A percentile compares a stretch with the other conserved stretches of the same genome.
Conservation (phyloP, 2,797 vertebrate species). For the Sebastes oblongus region DNA sequence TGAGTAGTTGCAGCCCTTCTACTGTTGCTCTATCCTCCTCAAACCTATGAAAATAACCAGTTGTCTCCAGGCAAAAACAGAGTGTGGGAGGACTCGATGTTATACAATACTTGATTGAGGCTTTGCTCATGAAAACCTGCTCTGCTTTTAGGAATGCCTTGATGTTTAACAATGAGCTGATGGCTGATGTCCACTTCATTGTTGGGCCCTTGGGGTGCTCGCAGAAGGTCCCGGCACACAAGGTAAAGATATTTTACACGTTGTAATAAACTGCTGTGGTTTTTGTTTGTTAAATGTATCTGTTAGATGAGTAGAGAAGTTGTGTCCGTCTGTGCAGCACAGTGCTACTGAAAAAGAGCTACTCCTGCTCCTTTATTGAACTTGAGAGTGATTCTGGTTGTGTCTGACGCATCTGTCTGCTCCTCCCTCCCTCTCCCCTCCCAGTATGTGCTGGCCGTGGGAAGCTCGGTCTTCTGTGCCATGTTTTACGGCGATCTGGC, state of each 20-base stretch:
- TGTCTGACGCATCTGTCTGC: slow-evolving; percentile 43
- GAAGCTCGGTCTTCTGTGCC: slow-evolving; percentile 98
- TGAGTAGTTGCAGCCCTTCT: background rate
- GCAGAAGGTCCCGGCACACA: slow-evolving; percentile 94
- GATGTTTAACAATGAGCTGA: slow-evolving; percentile 99
- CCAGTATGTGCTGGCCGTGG: slow-evolving; percentile 97
- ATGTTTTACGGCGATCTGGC: slow-evolving; percentile 99
- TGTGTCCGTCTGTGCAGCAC: background rate
- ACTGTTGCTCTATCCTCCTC: background rate
- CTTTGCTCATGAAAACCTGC: slow-evolving; percentile 24
- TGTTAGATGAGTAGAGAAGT: background rate
- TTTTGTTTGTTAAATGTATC: background rate
- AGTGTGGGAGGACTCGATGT: slow-evolving; percentile 54
- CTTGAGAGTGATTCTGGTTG: slow-evolving; percentile 22
- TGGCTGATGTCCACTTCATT: slow-evolving; percentile 98
- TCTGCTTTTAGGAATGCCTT: slow-evolving; percentile 89
- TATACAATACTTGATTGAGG: slow-evolving; percentile 27
- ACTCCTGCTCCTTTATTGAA: slow-evolving; percentile 18
- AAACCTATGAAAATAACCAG: slow-evolving; percentile 35
- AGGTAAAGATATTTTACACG: slow-evolving; percentile 78
- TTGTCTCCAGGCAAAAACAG: slow-evolving; percentile 44
- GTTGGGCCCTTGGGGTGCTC: slow-evolving; percentile 89
- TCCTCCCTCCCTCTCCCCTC: slow-evolving; percentile 19
- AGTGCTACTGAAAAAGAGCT: background rate
- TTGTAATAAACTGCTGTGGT: background rate